Evolutionary conservation across 1,140 invertebrate genomes (phyloP).

Genomic region (Rhopalosiphum padi): DNA sequence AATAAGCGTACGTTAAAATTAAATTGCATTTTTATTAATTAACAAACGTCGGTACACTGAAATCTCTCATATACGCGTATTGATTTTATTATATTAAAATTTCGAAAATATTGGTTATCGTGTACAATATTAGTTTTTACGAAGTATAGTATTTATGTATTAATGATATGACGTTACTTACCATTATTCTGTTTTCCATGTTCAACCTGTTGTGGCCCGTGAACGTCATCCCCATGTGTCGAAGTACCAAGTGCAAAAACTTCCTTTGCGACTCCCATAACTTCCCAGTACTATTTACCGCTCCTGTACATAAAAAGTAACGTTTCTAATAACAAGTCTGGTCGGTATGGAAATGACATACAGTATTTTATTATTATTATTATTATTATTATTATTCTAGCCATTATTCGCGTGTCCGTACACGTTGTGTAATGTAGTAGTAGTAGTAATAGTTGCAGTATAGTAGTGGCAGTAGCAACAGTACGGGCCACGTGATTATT

Average conservation of each 20-base stretch:
- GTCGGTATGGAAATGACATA: slow-evolving; percentile 27
- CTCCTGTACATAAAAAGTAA: slow-evolving; percentile 70
- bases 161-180: slow-evolving; percentile 64
- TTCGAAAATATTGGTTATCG: background rate
- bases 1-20: background rate
- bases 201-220: slow-evolving; percentile 78
- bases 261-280: slow-evolving; percentile 91
- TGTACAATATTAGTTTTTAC: background rate
- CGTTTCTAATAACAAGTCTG: slow-evolving; percentile 35
- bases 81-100: background rate
- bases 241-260: slow-evolving; percentile 87
- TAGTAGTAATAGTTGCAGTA: background rate
- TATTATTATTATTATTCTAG: slow-evolving; percentile 27
- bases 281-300: slow-evolving; percentile 88
- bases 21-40: background rate
- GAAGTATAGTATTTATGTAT: background rate
- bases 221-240: slow-evolving; percentile 87
- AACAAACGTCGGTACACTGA: background rate
- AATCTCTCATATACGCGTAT: background rate
- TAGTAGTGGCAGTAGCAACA: background rate
- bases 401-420: slow-evolving; percentile 35
- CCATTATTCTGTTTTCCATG: slow-evolving; percentile 88
- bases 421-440: slow-evolving; percentile 43
- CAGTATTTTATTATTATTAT: slow-evolving; percentile 10
- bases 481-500: slow-evolving; percentile 51